These are phyloP conservation scores for Drosophila cognata DNA, from an alignment of 2,888 invertebrate genomes.

Conservation along the genomic window DNA sequence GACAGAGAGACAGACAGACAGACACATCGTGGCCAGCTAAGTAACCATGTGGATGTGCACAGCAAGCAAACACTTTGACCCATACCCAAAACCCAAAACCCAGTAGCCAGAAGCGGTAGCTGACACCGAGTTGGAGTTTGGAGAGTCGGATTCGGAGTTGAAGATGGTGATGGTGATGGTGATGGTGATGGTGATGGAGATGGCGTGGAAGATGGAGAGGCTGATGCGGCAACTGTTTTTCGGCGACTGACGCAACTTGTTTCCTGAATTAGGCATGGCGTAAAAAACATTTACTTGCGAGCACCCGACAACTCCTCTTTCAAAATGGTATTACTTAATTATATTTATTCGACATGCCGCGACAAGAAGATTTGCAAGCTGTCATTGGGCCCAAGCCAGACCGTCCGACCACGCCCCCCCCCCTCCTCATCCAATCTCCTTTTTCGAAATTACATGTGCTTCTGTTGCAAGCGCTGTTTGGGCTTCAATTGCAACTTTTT, in stretches of 20 bases:
- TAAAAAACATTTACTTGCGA: constrained; percentile 28
- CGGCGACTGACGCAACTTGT: constrained; percentile 63
- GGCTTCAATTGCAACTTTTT: constrained; percentile 29
- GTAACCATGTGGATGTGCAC: constrained; percentile 16
- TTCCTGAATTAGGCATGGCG: constrained; percentile 65
- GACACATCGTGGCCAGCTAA: constrained; percentile 33
- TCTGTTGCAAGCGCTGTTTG: constrained; percentile 9
- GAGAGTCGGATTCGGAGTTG: neutral
- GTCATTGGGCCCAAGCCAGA: constrained; percentile 25
- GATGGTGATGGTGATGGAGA: constrained; percentile 23
- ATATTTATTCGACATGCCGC: constrained; percentile 62
- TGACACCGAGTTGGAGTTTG: constrained; percentile 29
- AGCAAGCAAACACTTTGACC: constrained; percentile 59
- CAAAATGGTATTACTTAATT: constrained; percentile 66
- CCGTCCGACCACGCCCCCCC: neutral
- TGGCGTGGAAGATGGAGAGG: constrained; percentile 30
- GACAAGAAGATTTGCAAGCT: constrained; percentile 72
- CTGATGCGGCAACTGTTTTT: constrained; percentile 33
- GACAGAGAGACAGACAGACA: neutral
- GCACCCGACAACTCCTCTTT: constrained; percentile 8
- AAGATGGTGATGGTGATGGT: constrained; percentile 18
- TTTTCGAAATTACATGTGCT: constrained; percentile 35
- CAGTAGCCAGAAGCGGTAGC: constrained; percentile 47
- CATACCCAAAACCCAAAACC: constrained; percentile 38
- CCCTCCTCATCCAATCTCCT: neutral